A percentile compares a stretch with the other conserved stretches of the same genome.
Conservation (phyloP, 1,140 invertebrate species). For the Lethrus apterus region DNA sequence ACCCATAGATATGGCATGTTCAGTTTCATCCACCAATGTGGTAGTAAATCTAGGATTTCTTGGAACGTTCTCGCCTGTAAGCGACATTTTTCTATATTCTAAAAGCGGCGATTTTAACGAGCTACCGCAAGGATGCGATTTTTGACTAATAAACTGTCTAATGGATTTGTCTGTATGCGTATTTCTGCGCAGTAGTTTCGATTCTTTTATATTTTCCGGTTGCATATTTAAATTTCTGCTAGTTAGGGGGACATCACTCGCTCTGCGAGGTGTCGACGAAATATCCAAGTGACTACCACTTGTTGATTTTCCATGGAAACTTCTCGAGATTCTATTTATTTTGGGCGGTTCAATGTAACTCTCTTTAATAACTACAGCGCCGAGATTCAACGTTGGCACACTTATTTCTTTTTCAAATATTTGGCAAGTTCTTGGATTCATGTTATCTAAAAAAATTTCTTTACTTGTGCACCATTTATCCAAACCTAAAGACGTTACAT, state of each 20-base stretch:
- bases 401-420: no score
- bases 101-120: slow-evolving; percentile 1
- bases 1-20: slow-evolving; percentile 36
- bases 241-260: slow-evolving; percentile 31
- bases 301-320: slow-evolving; percentile 42
- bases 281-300: slow-evolving; percentile 24
- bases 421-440: slow-evolving; percentile 2
- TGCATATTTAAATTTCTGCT: slow-evolving; percentile 12
- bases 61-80: slow-evolving; percentile 8
- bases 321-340: slow-evolving; percentile 41
- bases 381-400: slow-evolving; percentile 25
- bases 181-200: slow-evolving; percentile 11
- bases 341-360: slow-evolving; percentile 44
- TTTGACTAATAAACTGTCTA: slow-evolving; percentile 21
- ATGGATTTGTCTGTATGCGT: slow-evolving; percentile 15
- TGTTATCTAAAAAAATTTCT: slow-evolving; percentile 33
- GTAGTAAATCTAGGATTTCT: slow-evolving; percentile 41
- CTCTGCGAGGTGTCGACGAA: slow-evolving; percentile 26
- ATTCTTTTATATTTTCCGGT: slow-evolving; percentile 15
- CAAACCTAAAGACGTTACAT: slow-evolving; percentile 17
- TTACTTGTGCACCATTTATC: slow-evolving; percentile 34
- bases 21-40: slow-evolving; percentile 41
- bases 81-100: background rate
- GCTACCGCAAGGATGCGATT: slow-evolving; percentile 21
- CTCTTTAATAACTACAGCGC: slow-evolving; percentile 43